Evolutionary conservation across 2,797 vertebrate species (phyloP).

Genomic region (Sarcophilus harrisii): DNA sequence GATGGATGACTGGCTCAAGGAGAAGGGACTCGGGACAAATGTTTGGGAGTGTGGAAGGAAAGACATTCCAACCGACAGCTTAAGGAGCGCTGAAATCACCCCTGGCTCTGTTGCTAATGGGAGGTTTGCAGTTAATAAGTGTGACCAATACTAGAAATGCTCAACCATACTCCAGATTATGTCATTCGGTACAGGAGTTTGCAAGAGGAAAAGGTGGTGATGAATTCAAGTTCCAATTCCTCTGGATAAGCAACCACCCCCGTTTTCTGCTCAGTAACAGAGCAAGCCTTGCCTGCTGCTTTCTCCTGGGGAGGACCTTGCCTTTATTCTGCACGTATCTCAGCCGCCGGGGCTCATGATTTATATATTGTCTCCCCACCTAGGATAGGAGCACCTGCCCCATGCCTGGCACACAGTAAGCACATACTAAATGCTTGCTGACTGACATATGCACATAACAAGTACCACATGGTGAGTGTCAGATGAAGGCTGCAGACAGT

Average conservation of each 20-base stretch:
- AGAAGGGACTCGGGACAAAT: background rate
- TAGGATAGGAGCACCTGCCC: background rate
- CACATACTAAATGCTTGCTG: background rate
- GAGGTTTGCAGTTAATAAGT: slow-evolving; percentile 18
- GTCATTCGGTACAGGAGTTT: background rate
- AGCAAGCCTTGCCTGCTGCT: background rate
- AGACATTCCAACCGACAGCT: background rate
- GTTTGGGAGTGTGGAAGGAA: background rate
- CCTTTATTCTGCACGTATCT: background rate
- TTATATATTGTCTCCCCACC: background rate
- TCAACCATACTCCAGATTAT: slow-evolving; percentile 4
- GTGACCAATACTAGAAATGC: background rate
- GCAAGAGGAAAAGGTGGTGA: background rate
- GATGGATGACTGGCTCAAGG: background rate
- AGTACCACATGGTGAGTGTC: background rate
- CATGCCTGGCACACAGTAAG: background rate
- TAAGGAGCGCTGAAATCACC: background rate
- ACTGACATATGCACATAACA: background rate
- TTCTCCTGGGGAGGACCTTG: background rate
- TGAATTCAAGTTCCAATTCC: background rate
- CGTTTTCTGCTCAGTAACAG: background rate
- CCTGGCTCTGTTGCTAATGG: background rate
- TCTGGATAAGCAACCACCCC: background rate
- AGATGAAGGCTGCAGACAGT: background rate
- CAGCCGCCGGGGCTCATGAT: background rate